Conservation (phyloP, 1,140 invertebrate genomes). For the Berghia stephanieae region DNA sequence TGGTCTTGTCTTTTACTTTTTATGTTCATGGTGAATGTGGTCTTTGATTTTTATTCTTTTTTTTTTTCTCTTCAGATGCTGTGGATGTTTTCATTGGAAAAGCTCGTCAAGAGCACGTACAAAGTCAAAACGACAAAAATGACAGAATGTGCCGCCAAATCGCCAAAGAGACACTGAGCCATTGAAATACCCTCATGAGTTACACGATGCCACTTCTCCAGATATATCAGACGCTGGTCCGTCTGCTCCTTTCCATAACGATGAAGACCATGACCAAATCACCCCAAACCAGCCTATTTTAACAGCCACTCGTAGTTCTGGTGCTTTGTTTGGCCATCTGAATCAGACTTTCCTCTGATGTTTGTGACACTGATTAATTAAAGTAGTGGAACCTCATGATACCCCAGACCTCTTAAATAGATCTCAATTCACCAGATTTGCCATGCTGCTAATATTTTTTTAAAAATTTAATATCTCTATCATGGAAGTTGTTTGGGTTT, state of each 20-base stretch:
- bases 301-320: neutral
- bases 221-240: neutral
- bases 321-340: conserved; percentile 15
- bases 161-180: conserved; percentile 50
- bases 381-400: too few species aligned
- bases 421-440: too few species aligned
- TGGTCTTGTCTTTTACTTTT: conserved; percentile 10
- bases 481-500: too few species aligned
- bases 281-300: conserved; percentile 12
- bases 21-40: neutral
- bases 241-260: neutral
- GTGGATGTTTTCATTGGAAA: conserved; percentile 47
- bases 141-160: conserved; percentile 49
- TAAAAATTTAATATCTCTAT: too few species aligned
- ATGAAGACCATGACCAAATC: neutral
- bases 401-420: too few species aligned
- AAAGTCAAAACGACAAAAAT: conserved; percentile 56
- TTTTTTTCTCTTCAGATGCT: conserved; percentile 50
- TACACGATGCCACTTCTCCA: conserved; percentile 30
- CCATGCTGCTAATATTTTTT: too few species aligned
- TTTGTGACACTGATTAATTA: too few species aligned
- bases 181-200: conserved; percentile 40
- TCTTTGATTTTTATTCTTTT: conserved; percentile 22
- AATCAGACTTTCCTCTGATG: conserved; percentile 23
- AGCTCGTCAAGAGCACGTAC: conserved; percentile 42